A percentile compares a stretch with the other conserved stretches of the same genome.
Evolutionary conservation across 2,888 invertebrate species (phyloP).

Genomic region (Bruchidius siliquastri): DNA sequence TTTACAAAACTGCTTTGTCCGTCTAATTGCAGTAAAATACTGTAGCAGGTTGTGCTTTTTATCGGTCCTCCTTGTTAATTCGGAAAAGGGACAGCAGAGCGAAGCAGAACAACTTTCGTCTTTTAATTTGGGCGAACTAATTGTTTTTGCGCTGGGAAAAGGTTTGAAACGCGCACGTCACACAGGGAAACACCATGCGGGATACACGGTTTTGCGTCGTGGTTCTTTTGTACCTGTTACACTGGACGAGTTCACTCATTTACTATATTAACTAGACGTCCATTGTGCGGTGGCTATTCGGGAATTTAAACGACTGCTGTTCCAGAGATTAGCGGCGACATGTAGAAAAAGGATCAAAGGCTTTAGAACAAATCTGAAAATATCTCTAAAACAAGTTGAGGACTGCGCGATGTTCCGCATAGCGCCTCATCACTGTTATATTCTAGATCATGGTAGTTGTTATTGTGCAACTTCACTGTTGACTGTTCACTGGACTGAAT

Average conservation of each 20-base stretch:
- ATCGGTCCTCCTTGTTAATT: slow-evolving; percentile 21
- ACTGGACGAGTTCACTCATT: background rate
- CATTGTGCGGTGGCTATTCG: background rate
- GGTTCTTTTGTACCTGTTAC: background rate
- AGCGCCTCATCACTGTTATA: too few species aligned
- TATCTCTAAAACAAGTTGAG: too few species aligned
- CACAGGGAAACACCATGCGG: background rate
- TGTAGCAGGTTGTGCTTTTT: slow-evolving; percentile 23
- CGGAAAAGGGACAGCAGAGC: slow-evolving; percentile 11
- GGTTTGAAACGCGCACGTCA: background rate
- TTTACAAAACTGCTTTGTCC: slow-evolving; percentile 33
- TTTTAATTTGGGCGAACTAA: slow-evolving; percentile 15
- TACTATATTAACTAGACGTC: background rate
- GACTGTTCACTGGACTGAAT: too few species aligned
- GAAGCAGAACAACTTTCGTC: slow-evolving; percentile 12
- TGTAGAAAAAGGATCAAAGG: background rate
- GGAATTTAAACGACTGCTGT: background rate
- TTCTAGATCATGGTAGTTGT: too few species aligned
- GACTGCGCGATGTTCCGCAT: too few species aligned
- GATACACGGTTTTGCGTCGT: background rate
- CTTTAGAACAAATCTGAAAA: too few species aligned
- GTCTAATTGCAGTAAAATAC: slow-evolving; percentile 25
- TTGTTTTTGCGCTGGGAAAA: slow-evolving; percentile 5
- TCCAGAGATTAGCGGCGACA: background rate
- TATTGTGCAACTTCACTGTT: too few species aligned